Conservation (phyloP, 2,113 vertebrate genomes). For the Columbina picui region DNA sequence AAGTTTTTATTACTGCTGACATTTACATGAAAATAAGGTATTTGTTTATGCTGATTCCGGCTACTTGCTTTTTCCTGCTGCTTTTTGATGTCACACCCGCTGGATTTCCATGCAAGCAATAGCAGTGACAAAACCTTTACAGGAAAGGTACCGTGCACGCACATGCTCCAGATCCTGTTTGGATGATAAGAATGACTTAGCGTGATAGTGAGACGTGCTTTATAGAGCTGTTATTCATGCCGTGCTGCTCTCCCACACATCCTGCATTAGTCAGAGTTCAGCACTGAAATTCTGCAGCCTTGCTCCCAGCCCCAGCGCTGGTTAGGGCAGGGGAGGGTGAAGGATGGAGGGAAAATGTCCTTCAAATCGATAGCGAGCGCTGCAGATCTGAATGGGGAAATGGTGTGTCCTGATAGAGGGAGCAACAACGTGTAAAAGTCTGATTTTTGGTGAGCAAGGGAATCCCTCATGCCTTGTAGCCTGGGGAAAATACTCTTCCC, state of each 20-base stretch:
- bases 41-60: not conserved
- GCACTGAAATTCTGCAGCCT: not conserved
- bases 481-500: not conserved
- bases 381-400: not conserved
- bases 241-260: conserved; percentile 44
- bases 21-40: conserved; percentile 29
- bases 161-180: conserved; percentile 28
- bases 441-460: not conserved
- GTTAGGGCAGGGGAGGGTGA: not conserved
- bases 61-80: not conserved
- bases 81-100: not conserved
- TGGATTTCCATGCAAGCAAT: not conserved
- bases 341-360: not conserved
- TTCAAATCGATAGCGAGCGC: fast-evolving
- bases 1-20: conserved; percentile 28
- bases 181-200: conserved; percentile 37
- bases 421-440: not conserved
- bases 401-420: not conserved
- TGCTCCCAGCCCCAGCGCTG: not conserved
- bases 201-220: not conserved
- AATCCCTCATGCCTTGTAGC: not conserved
- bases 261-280: conserved; percentile 50
- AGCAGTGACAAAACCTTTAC: not conserved
- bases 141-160: conserved; percentile 2
- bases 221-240: conserved; percentile 37